Percentiles rank a stretch among this genome's conserved stretches.
Conservation (phyloP, 1,140 invertebrate genomes). For the Proales similis region DNA sequence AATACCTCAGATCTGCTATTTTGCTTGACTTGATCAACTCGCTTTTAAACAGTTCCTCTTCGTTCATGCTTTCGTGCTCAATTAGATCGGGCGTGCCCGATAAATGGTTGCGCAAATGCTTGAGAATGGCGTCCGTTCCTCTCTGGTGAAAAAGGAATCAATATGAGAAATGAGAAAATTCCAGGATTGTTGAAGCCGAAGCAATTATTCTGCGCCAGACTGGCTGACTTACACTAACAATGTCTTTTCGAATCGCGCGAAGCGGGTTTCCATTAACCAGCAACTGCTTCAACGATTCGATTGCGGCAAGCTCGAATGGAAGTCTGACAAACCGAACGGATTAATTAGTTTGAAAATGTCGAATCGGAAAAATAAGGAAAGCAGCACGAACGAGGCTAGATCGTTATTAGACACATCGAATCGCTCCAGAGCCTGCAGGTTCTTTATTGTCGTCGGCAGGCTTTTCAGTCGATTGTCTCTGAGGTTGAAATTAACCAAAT, state of each 20-base stretch:
- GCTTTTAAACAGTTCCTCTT: conserved; percentile 16
- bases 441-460: conserved; percentile 69
- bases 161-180: background rate
- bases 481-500: conserved; percentile 20
- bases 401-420: conserved; percentile 75
- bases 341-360: background rate
- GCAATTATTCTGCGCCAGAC: too few species aligned
- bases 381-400: conserved; percentile 60
- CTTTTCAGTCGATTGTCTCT: conserved; percentile 65
- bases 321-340: conserved; percentile 57
- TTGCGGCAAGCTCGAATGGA: conserved; percentile 64
- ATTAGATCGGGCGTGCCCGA: conserved; percentile 40
- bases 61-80: conserved; percentile 38
- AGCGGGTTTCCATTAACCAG: conserved; percentile 77
- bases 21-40: conserved; percentile 37
- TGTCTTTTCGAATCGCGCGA: conserved; percentile 65
- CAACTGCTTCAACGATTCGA: conserved; percentile 72
- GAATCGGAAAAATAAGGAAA: background rate
- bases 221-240: conserved; percentile 56
- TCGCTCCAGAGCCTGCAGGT: conserved; percentile 66
- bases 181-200: too few species aligned
- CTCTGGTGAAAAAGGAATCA: conserved; percentile 50
- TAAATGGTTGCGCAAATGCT: conserved; percentile 64
- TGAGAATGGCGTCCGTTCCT: conserved; percentile 70
- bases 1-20: conserved; percentile 30